Evolutionary conservation across 2,888 invertebrate species (phyloP), one percentile per base, ranked within the genome.

Genomic region (Scaptomyza tumidula): DNA sequence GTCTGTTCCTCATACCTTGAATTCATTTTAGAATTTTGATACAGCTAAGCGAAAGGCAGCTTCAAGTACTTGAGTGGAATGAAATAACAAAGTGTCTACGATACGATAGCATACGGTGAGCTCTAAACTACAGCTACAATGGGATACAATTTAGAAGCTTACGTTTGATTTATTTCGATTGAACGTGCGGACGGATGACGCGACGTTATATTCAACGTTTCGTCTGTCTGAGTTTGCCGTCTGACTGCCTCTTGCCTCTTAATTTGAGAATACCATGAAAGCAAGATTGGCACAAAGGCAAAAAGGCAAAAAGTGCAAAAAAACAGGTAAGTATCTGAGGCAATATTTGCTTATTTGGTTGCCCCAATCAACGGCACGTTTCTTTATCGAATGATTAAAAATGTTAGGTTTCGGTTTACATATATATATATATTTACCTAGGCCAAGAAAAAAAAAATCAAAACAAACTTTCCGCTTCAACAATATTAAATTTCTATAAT

Each of bases 151-250:
- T 85, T 87, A 61, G 64, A 64, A 65, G 86, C 71, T 59, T 71
- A 78, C 71, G 69, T 64, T 78, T 81, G 82, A 87, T 85, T 88
- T 83, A 83, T 85, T 88, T 79, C 66, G 64, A 62, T 73, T 60
- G 69, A 64, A 82, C 88, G 79, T 83, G 81, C 35, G 46, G 14
- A 33, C 29, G 35, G 27, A 31, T 35, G 39, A 29, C 48, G 31
- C 19, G 43, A 43, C 43, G 19, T 19, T 9, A 19, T 14, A 7
- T 14, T n/a, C 6, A 37, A 35, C 35, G 33, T 11, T 49, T 37
- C 43, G 61, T 44, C 58, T 9, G 56, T 64, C 56, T 57, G 31
- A 13, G 54, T 35, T 50, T 54, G 50, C 16, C 9, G 19, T 24
- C 24, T 44, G 14, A 7, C 33, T 37, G 53, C 45, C 39, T 37